phyloP scores from a whole-genome alignment of 2,888 invertebrate genomes.

The Caenorhabditis sp. region DNA sequence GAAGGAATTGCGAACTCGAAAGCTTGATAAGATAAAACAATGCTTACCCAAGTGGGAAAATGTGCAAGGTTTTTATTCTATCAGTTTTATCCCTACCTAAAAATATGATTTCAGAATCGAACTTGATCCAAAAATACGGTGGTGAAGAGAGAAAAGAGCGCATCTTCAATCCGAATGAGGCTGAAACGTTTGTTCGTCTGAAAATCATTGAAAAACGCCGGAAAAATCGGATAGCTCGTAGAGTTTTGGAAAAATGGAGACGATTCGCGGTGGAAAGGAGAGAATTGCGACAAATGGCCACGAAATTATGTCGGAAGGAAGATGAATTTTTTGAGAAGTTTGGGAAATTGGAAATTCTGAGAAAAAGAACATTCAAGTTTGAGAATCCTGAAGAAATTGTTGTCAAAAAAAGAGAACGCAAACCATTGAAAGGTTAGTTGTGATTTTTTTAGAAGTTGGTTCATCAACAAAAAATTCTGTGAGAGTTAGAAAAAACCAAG shows the following conservation, averaged over 20 bases:
- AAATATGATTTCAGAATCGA: constrained; percentile 9
- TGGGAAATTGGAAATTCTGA: background rate
- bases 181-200: constrained; percentile 3
- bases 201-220: constrained; percentile 15
- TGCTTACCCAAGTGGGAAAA: constrained; percentile 34
- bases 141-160: background rate
- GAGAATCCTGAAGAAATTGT: background rate
- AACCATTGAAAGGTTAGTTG: background rate
- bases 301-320: constrained; percentile 8
- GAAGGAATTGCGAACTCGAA: constrained; percentile 14
- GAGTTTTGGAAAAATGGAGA: constrained; percentile 17
- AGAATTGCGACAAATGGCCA: constrained; percentile 2
- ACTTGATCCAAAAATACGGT: background rate
- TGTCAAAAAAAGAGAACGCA: background rate
- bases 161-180: background rate
- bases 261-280: background rate
- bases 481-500: no score
- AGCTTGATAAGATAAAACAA: constrained; percentile 11
- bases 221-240: constrained; percentile 12
- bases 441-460: background rate
- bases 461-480: no score
- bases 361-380: background rate
- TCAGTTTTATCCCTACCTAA: background rate
- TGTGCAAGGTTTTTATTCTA: background rate
- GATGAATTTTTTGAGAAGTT: constrained; percentile 20